Evolutionary conservation across 2,888 invertebrate species (phyloP), one percentile per base, ranked within the genome.

Genomic region (Mylabris sibirica): DNA sequence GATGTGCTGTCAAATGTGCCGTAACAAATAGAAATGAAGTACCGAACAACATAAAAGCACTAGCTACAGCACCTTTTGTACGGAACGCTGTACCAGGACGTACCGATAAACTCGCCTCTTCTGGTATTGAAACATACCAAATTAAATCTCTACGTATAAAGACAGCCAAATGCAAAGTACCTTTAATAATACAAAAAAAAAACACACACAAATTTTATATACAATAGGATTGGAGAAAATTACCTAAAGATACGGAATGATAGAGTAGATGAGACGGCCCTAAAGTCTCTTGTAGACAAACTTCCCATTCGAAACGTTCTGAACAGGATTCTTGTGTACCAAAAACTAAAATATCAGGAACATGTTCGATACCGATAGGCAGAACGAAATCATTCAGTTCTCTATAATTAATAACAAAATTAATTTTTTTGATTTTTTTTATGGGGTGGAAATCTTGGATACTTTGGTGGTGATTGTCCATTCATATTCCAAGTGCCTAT

Each of bases 401-500:
- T 72, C 93, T 94, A 83, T 0, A 20, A 53, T 8, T 17, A 5
- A 44, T 5, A 67, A 84, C 84, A 75, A 76, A 72, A 67, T 30
- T 30, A 41, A 62, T 62, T 14, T 3, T 1, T 22, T 59, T 59
- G 5, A 61, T 22, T 61, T 12, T 14, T 14, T 34, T 35, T 41
- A 34, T 12, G 0, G 34, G 2, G n/a, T 14, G 2, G 6, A n/a
- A 41, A 14, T 14, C 5, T 3, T 41, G n/a, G 11, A 8, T 87
- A 95, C 95, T 91, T 91, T 60, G 93, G 93, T 59, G 93, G 92
- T 75, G 89, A 88, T 81, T 97, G 94, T 38, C 96, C 97, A 85
- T 96, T 97, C 96, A 98, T 97, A 83, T 98, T 98, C 97, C 98
- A 98, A 26, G 96, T 95, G 6, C 95, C 97, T 66, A 97, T 92